A percentile compares a stretch with the other conserved stretches of the same genome.
Evolutionary conservation across 2,113 vertebrate genomes (phyloP).

Genomic region (Romanogobio albipinnatus): DNA sequence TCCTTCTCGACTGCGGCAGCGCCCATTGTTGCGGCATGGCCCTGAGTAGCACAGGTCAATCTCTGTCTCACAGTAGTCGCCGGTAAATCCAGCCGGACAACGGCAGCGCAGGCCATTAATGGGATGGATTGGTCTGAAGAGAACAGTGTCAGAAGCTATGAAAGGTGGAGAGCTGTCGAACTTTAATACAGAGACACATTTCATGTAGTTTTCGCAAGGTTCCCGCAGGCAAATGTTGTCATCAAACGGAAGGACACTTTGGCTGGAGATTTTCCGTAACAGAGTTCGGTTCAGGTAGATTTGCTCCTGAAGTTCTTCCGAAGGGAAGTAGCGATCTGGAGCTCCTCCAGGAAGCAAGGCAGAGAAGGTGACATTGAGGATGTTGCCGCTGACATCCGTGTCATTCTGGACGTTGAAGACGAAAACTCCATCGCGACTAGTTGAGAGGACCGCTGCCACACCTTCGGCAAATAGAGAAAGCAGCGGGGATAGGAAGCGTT

Average conservation of each 20-base stretch:
- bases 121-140: constrained; percentile 96
- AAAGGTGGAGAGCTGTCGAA: constrained; percentile 96
- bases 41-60: constrained; percentile 96
- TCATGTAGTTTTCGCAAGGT: constrained; percentile 99
- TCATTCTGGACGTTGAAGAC: constrained; percentile 97
- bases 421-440: constrained; percentile 85
- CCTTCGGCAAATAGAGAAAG: constrained; percentile 91
- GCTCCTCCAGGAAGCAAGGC: constrained; percentile 85
- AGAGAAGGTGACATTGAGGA: constrained; percentile 95
- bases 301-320: constrained; percentile 95
- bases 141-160: constrained; percentile 89
- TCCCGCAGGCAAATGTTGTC: constrained; percentile 97
- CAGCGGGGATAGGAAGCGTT: constrained; percentile 92
- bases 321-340: constrained; percentile 86
- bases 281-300: constrained; percentile 96
- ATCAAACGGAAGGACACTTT: constrained; percentile 94
- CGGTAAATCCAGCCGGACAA: constrained; percentile 90
- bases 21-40: constrained; percentile 87
- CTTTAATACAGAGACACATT: constrained; percentile 92
- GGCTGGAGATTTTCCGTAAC: constrained; percentile 85
- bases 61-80: constrained; percentile 95
- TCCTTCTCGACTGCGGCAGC: constrained; percentile 90
- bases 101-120: constrained; percentile 93
- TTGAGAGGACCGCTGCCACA: constrained; percentile 90
- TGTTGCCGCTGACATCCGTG: constrained; percentile 88